Base-by-base conservation (phyloP, 2,113 vertebrate genomes). In the Triplophysa tibetana region DNA sequence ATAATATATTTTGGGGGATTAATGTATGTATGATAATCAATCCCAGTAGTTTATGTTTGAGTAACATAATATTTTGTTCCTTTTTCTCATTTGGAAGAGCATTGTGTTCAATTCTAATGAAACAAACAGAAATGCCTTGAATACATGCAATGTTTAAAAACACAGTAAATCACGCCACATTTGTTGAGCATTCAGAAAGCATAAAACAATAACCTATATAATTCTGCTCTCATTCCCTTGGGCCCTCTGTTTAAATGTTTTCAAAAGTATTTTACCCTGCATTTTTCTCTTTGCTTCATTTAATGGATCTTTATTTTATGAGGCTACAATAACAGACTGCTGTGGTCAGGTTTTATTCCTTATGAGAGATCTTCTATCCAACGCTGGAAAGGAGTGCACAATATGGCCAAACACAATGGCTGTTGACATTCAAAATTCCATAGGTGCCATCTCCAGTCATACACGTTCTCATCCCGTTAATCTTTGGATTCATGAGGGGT, bases 361-460 rank as follows among this genome's bases (percentile, higher is more conserved):
- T 29, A 58, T 58, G 19, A 58, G 19, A n/a, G 54, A 58, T 58
- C 54, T 58, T 58, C 8, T n/a, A 8, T 58, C n/a, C 54, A 21
- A n/a, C 11, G 54, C n/a, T 58, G 54, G 54, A 58, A n/a, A 58
- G 45, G 23, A 70, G 23, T 43, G 52, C 45, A 70, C 7, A 21
- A 38, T 60, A 61, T 16, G 33, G 8, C n/a, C 7, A 66, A 21
- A 82, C 80, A 88, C 79, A 90, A 88, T 88, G 0, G 78, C 85
- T 85, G 85, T 77, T 88, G 85, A 87, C 85, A 86, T 72, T 78
- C 63, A 52, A 21, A 24, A 80, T 70, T 70, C 33, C 38, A 48
- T 56, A 81, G 83, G 86, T 69, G 77, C n/a, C 70, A 80, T 38
- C 84, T 85, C 83, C 56, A 12, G 73, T 81, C 82, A 84, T 70